phyloP scores from a whole-genome alignment of 1,140 invertebrate genomes.

The Thaumatotibia leucotreta region DNA sequence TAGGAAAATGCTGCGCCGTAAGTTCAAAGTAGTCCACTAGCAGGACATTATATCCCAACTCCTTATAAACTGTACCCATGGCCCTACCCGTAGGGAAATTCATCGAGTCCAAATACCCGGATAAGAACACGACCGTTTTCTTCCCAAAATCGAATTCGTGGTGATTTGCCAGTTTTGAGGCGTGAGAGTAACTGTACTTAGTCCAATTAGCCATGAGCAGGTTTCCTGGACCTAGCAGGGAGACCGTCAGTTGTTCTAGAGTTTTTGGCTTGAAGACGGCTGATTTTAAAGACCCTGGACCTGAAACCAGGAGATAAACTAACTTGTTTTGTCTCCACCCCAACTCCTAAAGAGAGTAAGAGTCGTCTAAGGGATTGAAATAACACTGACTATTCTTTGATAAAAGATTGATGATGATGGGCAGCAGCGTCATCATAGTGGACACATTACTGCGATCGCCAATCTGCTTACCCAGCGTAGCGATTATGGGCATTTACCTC shows the following conservation, averaged over 20 bases:
- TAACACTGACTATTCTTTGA: no score
- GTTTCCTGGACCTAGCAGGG: conserved; percentile 20
- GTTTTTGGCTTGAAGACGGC: conserved; percentile 40
- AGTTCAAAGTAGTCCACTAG: conserved; percentile 45
- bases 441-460: no score
- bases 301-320: conserved; percentile 29
- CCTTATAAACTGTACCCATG: conserved; percentile 30
- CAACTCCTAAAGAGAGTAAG: no score
- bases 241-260: conserved; percentile 38
- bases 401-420: no score
- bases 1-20: conserved; percentile 42
- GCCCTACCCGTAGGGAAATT: conserved; percentile 26
- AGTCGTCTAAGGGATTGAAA: no score
- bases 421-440: no score
- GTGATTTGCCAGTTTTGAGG: conserved; percentile 40
- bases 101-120: conserved; percentile 48
- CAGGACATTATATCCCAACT: conserved; percentile 44
- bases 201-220: conserved; percentile 14
- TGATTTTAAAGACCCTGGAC: conserved; percentile 45
- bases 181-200: conserved; percentile 46
- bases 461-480: no score
- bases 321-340: no score
- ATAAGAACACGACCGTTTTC: conserved; percentile 42
- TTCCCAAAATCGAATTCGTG: conserved; percentile 41
- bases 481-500: no score